These are phyloP conservation scores for Mesorhabditis belari DNA, from an alignment of 2,888 invertebrate species.

Conservation along the genomic window DNA sequence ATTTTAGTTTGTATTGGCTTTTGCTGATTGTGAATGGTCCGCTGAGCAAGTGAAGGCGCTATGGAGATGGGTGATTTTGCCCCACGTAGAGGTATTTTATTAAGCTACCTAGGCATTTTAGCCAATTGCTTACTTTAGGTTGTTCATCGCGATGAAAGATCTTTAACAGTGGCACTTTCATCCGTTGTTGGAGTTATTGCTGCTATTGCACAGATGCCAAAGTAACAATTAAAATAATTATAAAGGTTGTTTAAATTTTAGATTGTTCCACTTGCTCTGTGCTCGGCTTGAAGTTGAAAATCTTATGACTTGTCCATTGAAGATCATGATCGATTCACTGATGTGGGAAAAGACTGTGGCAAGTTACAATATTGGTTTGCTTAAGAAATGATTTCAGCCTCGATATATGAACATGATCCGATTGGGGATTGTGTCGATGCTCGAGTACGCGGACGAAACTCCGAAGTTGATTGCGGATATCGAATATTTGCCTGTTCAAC, in stretches of 20 bases:
- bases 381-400: neutral
- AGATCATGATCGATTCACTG: constrained; percentile 14
- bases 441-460: constrained; percentile 28
- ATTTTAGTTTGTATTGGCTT: neutral
- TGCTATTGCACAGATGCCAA: neutral
- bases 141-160: neutral
- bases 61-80: neutral
- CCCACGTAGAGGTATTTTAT: neutral
- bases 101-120: neutral
- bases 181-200: neutral
- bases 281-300: constrained; percentile 2
- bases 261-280: constrained; percentile 16
- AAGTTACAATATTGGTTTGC: neutral
- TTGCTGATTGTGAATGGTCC: neutral
- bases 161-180: neutral
- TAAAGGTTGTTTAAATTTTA: constrained; percentile 4
- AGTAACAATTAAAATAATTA: neutral
- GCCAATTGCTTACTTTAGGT: neutral
- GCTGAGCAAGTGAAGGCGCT: neutral
- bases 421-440: constrained; percentile 19
- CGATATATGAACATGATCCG: constrained; percentile 9
- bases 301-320: neutral
- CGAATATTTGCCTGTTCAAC: neutral
- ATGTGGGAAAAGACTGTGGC: neutral
- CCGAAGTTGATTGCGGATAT: neutral